Conservation (phyloP, 2,888 invertebrate species). For the Ophioninae sp. region DNA sequence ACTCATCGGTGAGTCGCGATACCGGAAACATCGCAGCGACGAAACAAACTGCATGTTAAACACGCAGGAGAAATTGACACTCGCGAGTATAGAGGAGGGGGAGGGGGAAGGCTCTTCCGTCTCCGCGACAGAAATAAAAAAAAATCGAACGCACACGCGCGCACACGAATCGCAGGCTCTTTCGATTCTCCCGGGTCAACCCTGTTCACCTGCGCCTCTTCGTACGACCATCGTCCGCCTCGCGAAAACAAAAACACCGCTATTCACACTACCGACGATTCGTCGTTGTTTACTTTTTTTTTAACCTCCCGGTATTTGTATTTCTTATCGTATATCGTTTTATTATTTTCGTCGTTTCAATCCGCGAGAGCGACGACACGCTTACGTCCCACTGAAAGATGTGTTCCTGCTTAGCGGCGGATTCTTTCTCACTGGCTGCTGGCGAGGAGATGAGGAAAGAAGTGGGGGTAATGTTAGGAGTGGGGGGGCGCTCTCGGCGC, state of each 20-base stretch:
- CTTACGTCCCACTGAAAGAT: not conserved
- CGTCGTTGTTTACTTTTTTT: not conserved
- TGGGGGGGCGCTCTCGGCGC: constrained; percentile 21
- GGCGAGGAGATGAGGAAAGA: not conserved
- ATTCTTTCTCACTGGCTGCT: not conserved
- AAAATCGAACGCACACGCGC: not conserved
- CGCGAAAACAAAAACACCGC: not conserved
- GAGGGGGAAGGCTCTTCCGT: not conserved
- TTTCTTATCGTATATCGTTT: too few relatives aligned
- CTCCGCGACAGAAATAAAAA: not conserved
- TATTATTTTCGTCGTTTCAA: not conserved
- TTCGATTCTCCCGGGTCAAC: not conserved
- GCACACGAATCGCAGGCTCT: not conserved
- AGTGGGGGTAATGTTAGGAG: not conserved
- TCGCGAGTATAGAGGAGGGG: too few relatives aligned
- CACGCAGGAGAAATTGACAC: not conserved
- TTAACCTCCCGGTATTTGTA: not conserved
- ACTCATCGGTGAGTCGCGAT: constrained; percentile 8
- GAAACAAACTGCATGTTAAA: constrained; percentile 25
- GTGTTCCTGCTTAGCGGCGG: not conserved
- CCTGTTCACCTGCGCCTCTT: constrained; percentile 2
- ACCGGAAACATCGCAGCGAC: constrained; percentile 26
- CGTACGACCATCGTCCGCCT: too few relatives aligned
- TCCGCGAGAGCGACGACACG: not conserved
- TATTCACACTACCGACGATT: not conserved